These are phyloP conservation scores for Helobdella robusta DNA, from an alignment of 2,888 invertebrate genomes.

Conservation along the genomic window DNA sequence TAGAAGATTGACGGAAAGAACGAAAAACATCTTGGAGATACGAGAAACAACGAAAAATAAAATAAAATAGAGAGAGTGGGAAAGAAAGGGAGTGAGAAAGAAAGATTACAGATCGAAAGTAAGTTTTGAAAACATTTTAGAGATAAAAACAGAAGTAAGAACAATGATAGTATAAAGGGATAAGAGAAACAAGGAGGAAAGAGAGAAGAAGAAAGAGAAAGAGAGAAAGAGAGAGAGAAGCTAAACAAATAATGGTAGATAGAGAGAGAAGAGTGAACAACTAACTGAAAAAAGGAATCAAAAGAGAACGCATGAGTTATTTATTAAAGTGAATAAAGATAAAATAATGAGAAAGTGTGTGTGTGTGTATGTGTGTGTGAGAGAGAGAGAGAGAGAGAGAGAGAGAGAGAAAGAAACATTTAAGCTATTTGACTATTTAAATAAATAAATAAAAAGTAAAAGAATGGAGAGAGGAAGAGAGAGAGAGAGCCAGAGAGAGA, in stretches of 20 bases:
- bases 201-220: not conserved
- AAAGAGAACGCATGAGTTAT: too few relatives aligned
- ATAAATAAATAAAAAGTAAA: too few relatives aligned
- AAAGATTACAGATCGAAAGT: not conserved
- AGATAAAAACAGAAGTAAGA: not conserved
- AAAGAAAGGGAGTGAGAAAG: not conserved
- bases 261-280: too few relatives aligned
- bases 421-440: too few relatives aligned
- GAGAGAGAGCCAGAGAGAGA: too few relatives aligned
- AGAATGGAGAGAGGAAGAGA: too few relatives aligned
- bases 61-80: not conserved
- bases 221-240: not conserved
- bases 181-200: not conserved
- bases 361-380: too few relatives aligned
- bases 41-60: not conserved
- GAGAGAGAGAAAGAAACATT: too few relatives aligned
- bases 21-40: not conserved
- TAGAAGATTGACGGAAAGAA: not conserved
- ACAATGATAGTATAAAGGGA: not conserved
- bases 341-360: too few relatives aligned
- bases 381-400: too few relatives aligned
- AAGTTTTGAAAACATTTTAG: not conserved
- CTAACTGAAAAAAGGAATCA: too few relatives aligned
- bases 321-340: too few relatives aligned
- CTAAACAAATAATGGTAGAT: not conserved